phyloP scores from a whole-genome alignment of 2,888 invertebrate genomes.

The Laspeyria flexula region DNA sequence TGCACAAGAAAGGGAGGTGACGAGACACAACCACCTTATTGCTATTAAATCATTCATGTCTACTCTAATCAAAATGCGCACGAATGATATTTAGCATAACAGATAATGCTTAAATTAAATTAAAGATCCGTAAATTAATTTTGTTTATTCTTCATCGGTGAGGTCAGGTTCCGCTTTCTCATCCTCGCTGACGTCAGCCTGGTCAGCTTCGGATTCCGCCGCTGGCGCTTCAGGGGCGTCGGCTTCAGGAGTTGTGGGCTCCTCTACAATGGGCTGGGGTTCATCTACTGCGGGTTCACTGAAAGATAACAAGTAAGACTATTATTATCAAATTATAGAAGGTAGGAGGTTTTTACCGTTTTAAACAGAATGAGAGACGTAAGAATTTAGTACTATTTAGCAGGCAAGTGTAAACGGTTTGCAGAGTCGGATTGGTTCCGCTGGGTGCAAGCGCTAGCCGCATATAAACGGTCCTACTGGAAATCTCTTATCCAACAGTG shows the following conservation, averaged over 20 bases:
- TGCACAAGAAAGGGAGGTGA: slow-evolving; percentile 65
- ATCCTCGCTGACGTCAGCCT: slow-evolving; percentile 76
- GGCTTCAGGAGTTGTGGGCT: slow-evolving; percentile 77
- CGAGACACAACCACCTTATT: slow-evolving; percentile 48
- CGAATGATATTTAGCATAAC: slow-evolving; percentile 65
- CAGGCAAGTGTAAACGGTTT: no score
- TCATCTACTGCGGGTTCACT: slow-evolving; percentile 72
- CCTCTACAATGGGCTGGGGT: slow-evolving; percentile 78
- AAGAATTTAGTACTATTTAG: no score
- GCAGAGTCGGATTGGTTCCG: no score
- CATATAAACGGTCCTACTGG: no score
- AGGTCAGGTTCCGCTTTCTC: slow-evolving; percentile 82
- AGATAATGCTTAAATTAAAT: slow-evolving; percentile 60
- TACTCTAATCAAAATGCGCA: slow-evolving; percentile 55
- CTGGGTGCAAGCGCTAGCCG: no score
- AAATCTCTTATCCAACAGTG: no score
- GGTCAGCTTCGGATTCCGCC: slow-evolving; percentile 58
- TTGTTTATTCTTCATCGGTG: slow-evolving; percentile 80
- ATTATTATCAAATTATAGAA: no score
- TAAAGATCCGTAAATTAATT: slow-evolving; percentile 25
- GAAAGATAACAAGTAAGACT: slow-evolving; percentile 18
- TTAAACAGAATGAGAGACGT: no score
- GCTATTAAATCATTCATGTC: slow-evolving; percentile 71
- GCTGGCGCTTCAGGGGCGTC: slow-evolving; percentile 54
- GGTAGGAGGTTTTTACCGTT: no score